Evolutionary conservation across 2,113 vertebrate genomes (phyloP).

Genomic region (Tetraodon nigroviridis): DNA sequence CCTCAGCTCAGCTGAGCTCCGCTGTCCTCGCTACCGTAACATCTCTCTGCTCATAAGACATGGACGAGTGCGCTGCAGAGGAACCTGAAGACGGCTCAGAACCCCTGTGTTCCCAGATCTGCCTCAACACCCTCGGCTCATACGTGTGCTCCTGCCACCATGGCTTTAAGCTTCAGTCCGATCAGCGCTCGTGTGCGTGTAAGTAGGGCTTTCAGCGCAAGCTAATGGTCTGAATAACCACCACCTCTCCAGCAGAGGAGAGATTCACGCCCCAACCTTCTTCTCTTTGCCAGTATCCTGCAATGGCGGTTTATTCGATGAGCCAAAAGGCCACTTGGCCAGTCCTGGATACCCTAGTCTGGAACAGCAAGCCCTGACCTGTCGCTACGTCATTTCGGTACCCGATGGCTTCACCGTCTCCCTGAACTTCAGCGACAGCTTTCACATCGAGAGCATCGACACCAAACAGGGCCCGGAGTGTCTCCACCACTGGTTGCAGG

Average conservation of each 20-base stretch:
- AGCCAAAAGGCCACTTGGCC: slow-evolving; percentile 62
- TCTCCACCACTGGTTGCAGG: slow-evolving; percentile 70
- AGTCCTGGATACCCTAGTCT: slow-evolving; percentile 69
- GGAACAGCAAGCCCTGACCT: slow-evolving; percentile 54
- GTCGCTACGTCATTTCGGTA: slow-evolving; percentile 68
- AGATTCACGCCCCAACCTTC: neutral
- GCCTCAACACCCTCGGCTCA: slow-evolving; percentile 87
- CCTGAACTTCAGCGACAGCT: slow-evolving; percentile 69
- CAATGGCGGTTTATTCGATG: slow-evolving; percentile 58
- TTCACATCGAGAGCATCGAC: slow-evolving; percentile 67
- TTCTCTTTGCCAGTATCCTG: slow-evolving; percentile 60
- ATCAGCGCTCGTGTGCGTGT: slow-evolving; percentile 81
- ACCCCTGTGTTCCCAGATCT: slow-evolving; percentile 82
- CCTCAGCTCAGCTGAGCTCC: neutral
- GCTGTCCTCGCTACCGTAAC: neutral
- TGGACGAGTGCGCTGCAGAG: slow-evolving; percentile 64
- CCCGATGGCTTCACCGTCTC: slow-evolving; percentile 62
- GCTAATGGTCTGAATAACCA: no score
- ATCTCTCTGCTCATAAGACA: slow-evolving; percentile 49
- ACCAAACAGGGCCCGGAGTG: slow-evolving; percentile 47
- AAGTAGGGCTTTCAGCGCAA: slow-evolving; percentile 33
- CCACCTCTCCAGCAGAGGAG: neutral
- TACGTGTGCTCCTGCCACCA: slow-evolving; percentile 85
- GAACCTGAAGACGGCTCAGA: slow-evolving; percentile 44
- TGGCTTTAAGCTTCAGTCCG: slow-evolving; percentile 81